Evolutionary conservation across 2,113 vertebrate genomes (phyloP).

Genomic region (Arenaria interpres): DNA sequence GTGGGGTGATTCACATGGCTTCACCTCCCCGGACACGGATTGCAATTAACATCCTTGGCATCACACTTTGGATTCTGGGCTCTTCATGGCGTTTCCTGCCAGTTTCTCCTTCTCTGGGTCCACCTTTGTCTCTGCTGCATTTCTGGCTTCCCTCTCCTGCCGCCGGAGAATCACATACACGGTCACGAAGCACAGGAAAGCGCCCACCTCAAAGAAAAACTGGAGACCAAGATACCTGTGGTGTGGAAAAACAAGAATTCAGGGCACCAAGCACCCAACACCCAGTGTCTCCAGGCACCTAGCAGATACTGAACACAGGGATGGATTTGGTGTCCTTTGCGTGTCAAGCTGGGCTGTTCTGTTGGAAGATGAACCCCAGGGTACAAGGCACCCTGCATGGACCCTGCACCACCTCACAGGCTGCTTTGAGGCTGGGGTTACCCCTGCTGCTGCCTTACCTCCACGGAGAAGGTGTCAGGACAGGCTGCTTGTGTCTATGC

Average conservation of each 20-base stretch:
- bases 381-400: background rate
- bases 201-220: constrained; percentile 76
- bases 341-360: background rate
- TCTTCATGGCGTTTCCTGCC: background rate
- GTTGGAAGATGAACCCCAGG: background rate
- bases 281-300: background rate
- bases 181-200: constrained; percentile 73
- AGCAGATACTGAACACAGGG: background rate
- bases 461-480: background rate
- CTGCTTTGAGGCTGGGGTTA: background rate
- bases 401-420: background rate
- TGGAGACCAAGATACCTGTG: constrained; percentile 84
- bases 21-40: fast-evolving
- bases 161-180: constrained; percentile 69
- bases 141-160: constrained; percentile 37
- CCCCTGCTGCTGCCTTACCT: background rate
- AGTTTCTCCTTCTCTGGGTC: constrained; percentile 35
- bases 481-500: background rate
- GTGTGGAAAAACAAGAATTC: background rate
- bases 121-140: background rate
- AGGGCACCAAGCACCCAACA: background rate
- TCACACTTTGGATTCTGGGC: constrained; percentile 25
- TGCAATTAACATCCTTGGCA: fast-evolving
- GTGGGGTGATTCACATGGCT: background rate
- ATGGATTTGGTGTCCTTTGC: background rate